Evolutionary conservation across 2,888 invertebrate genomes (phyloP), one percentile per base, ranked within the genome.

Genomic region (Axea sp.): DNA sequence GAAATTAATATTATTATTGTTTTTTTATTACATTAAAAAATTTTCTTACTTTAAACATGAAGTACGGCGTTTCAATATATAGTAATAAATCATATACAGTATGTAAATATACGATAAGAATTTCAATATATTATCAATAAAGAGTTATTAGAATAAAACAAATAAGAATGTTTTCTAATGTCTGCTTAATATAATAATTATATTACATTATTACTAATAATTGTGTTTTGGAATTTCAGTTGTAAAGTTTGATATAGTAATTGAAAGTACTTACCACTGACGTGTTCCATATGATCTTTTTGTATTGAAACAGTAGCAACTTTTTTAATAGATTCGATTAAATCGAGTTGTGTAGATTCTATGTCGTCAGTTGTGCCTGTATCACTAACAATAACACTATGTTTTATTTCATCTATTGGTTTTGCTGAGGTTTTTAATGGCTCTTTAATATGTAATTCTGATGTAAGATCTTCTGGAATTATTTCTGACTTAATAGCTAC

Each of bases 341-440:
- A 77, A 75, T 88, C 86, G 57, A 84, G 84, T 77, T 88, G 80
- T 64, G 88, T 82, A 80, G 87, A 83, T 86, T 88, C 89, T 43
- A 88, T 82, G 86, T 89, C 89, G 77, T 88, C 89, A 77, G 89
- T 86, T 71, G 88, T 84, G 77, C 83, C 84, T 74, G 87, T 84
- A 80, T 90, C 90, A 45, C 89, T 89, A 59, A 91, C 85, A 49
- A 90, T 85, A 39, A 91, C 78, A 75, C 90, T 88, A 78, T 89
- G 88, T 47, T 87, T 86, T 53, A 84, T 77, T 35, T 85, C 84
- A 19, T 83, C 78, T 2, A 84, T 77, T 62, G 84, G 77, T 47
- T 78, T 80, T 6, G 87, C 85, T 28, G 73, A 81, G 80, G 83
- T 88, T 67, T 78, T 78, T 51, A 72, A 79, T 14, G 83, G 85